These are phyloP conservation scores for Neodiprion lecontei DNA, from an alignment of 1,140 invertebrate genomes.

Conservation along the genomic window DNA sequence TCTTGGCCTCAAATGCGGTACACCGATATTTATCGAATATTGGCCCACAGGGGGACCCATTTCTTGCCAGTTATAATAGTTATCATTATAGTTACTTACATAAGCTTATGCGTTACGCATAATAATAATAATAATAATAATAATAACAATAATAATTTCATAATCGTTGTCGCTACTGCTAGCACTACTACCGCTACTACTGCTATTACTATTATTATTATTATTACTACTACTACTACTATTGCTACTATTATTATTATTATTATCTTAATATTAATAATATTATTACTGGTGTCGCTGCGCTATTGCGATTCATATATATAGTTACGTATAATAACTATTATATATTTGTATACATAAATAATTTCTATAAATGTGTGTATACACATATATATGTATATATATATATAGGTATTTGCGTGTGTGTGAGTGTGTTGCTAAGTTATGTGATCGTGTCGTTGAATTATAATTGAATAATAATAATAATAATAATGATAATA, in stretches of 20 bases:
- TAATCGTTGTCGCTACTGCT: too few relatives aligned
- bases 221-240: too few relatives aligned
- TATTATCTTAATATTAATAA: background rate
- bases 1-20: conserved; percentile 24
- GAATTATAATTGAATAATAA: too few relatives aligned
- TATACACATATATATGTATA: background rate
- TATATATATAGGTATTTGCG: too few relatives aligned
- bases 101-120: conserved; percentile 13
- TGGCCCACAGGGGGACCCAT: conserved; percentile 56
- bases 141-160: background rate
- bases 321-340: background rate
- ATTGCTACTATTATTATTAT: too few relatives aligned
- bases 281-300: background rate
- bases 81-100: conserved; percentile 39
- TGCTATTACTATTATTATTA: too few relatives aligned
- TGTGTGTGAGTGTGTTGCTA: too few relatives aligned
- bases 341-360: background rate
- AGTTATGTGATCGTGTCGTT: too few relatives aligned
- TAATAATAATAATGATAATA: too few relatives aligned
- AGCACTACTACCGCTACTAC: too few relatives aligned
- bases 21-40: conserved; percentile 64
- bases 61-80: conserved; percentile 55
- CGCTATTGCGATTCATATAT: background rate
- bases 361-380: too few relatives aligned
- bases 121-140: background rate